Evolutionary conservation across 2,888 invertebrate species (phyloP), one percentile per base, ranked within the genome.

Genomic region (Digitonthophagus gazella): DNA sequence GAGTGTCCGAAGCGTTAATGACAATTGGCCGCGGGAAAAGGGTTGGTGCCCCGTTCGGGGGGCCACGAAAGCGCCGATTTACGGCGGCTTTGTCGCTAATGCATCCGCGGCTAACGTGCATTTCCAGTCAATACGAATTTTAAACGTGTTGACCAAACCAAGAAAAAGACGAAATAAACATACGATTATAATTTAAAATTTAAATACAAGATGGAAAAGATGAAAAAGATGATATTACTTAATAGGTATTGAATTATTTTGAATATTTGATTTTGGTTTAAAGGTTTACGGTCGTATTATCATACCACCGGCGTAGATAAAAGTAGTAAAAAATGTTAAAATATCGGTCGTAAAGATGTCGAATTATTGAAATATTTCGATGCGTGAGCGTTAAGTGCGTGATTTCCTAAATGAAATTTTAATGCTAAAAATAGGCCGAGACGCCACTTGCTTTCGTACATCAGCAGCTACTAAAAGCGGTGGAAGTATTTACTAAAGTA

Each of bases 281-380:
- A 44, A 44, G 28, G 11, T 2, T 44, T 44, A 44, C 3, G 1
- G 28, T 11, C 28, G 28, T 44, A 61, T 61, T 61, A 61, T 61
- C 61, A 61, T 61, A 61, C 15, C 61, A 61, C 61, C 61, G 18
- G 18, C 61, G 61, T 8, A 15, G 61, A 6, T 20, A 16, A 61
- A 61, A 61, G n/a, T 61, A 61, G 18, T 61, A 61, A 19, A 16
- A 20, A 5, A 19, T 8, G 18, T 19, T 16, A 16, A 57, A 57
- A n/a, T 44, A 44, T 44, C 11, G 6, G 28, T 44, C 28, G 28
- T 44, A 22, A 22, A 22, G 6, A 44, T 44, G 1, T 5, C 3
- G 28, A 44, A 44, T 44, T 44, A 44, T 44, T 44, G 28, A 44
- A 44, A 44, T 3, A 11, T 8, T 44, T 44, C 8, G 11, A 44